Evolutionary conservation across 2,797 vertebrate genomes (phyloP).

Genomic region (Halcyon badia): DNA sequence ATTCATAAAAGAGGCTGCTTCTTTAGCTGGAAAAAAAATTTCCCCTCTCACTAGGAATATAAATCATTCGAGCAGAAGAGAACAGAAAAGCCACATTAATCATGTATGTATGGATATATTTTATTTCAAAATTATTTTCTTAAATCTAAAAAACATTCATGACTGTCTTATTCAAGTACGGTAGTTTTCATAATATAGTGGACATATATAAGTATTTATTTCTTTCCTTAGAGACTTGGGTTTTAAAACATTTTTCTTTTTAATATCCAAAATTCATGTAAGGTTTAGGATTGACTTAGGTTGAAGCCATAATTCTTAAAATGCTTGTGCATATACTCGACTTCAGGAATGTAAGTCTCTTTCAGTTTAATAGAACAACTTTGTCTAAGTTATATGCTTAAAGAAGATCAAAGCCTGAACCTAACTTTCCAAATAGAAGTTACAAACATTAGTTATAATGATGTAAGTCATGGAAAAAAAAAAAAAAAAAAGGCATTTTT

Average conservation of each 20-base stretch:
- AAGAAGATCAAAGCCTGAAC: constrained; percentile 55
- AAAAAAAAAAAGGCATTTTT: neutral
- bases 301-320: constrained; percentile 61
- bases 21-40: constrained; percentile 70
- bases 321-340: constrained; percentile 2
- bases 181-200: constrained; percentile 63
- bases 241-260: constrained; percentile 69
- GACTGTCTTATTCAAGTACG: constrained; percentile 40
- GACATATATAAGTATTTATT: constrained; percentile 76
- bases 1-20: constrained; percentile 71
- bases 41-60: constrained; percentile 63
- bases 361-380: constrained; percentile 63
- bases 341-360: constrained; percentile 57
- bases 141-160: constrained; percentile 77
- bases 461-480: neutral
- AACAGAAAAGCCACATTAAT: constrained; percentile 73
- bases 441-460: constrained; percentile 39
- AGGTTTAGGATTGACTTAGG: constrained; percentile 71
- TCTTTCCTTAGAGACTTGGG: constrained; percentile 58
- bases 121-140: constrained; percentile 73
- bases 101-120: constrained; percentile 62
- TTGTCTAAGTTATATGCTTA: constrained; percentile 52
- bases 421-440: constrained; percentile 28
- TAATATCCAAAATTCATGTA: constrained; percentile 73
- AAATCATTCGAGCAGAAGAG: constrained; percentile 74